Evolutionary conservation across 2,113 vertebrate species (phyloP).

Genomic region (Dipodomys merriami): DNA sequence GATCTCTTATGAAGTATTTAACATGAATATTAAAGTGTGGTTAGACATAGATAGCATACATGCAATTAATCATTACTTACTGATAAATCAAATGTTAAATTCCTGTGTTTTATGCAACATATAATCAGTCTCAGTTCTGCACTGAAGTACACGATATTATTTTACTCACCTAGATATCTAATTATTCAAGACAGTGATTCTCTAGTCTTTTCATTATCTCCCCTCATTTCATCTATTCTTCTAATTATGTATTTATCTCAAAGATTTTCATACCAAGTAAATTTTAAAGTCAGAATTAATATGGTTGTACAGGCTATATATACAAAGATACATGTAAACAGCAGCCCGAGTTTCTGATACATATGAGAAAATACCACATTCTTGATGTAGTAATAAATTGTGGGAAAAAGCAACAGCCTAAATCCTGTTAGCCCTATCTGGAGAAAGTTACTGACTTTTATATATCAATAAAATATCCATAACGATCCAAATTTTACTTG

Average conservation of each 20-base stretch:
- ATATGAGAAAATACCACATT: neutral
- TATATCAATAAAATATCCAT: neutral
- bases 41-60: neutral
- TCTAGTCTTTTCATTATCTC: neutral
- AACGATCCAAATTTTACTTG: neutral
- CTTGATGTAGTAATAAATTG: neutral
- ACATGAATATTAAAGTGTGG: slow-evolving; percentile 1
- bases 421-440: neutral
- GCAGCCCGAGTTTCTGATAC: neutral
- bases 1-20: slow-evolving; percentile 30
- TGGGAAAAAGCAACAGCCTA: neutral
- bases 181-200: neutral
- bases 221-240: neutral
- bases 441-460: neutral
- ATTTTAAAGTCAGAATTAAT: slow-evolving; percentile 19
- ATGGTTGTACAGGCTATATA: neutral
- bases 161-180: neutral
- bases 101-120: neutral
- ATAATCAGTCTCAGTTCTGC: neutral
- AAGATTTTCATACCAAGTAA: slow-evolving; percentile 1
- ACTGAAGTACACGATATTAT: neutral
- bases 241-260: neutral
- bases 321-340: slow-evolving; percentile 1
- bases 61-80: neutral
- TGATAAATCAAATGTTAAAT: slow-evolving; percentile 20